Evolutionary conservation across 1,140 invertebrate species (phyloP), one percentile per base, ranked within the genome.

Genomic region (Babylonia areolata): DNA sequence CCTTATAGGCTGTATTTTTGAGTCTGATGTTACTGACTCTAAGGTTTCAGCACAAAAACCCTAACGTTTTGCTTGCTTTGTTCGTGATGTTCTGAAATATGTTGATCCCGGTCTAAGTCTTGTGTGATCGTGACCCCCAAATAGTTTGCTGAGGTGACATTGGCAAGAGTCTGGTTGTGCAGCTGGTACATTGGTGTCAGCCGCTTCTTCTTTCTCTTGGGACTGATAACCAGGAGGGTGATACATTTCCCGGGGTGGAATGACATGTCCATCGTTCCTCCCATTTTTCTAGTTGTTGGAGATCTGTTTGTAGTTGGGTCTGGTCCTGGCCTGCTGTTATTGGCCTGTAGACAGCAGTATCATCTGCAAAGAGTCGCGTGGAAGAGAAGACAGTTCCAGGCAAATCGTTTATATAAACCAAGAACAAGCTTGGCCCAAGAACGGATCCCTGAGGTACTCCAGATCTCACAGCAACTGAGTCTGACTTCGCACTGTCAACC

Each of bases 361-460:
- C 2, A 51, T 81, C 79, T 40, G 79, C 39, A 54, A 46, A 46
- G 3, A 81, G 40, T 39, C 20, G 40, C 40, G 42, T 46, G 78
- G 77, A 40, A 12, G 39, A 40, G 3, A 17, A 2, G 28, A 40
- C 77, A 37, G 23, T 40, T 35, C 28, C 46, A 6, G 80, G 17
- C 35, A 58, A 9, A 17, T 64, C 51, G 58, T 82, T 82, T 54
- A 82, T 58, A 58, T 88, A 87, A 40, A 75, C 82, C n/a, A 86
- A 64, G 77, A 89, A 33, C 20, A 87, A 73, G 31, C 73, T 80
- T 15, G 86, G 84, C 31, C 84, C 88, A 9, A 88, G 58, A 23
- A 85, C 87, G 0, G 40, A 85, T 1, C 87, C 85, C 40, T 85
- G 83, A 1, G 85, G 88, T 23, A 88, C 83, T 17, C 79, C 85